Percentiles rank a stretch among this genome's conserved stretches.
Conservation (phyloP, 2,888 invertebrate genomes). For the Incurvaria masculella region DNA sequence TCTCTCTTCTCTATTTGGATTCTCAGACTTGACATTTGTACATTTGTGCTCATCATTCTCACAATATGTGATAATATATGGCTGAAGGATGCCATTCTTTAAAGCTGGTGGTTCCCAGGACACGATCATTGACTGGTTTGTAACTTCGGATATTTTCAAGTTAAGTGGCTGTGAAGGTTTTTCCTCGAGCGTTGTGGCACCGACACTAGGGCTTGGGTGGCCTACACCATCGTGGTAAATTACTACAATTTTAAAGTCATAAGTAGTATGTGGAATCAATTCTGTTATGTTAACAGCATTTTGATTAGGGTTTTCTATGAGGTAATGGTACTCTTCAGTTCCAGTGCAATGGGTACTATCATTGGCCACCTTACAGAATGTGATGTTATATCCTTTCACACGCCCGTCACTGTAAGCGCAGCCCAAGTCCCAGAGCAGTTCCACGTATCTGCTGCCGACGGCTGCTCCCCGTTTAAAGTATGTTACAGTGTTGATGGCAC, state of each 20-base stretch:
- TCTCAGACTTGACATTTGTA: conserved; percentile 21
- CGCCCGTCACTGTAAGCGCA: conserved; percentile 70
- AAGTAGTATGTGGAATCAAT: conserved; percentile 72
- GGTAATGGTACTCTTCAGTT: conserved; percentile 31
- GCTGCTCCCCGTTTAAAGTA: conserved; percentile 46
- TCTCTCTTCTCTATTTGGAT: conserved; percentile 21
- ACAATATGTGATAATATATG: conserved; percentile 61
- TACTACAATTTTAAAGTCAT: conserved; percentile 67
- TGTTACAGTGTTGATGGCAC: conserved; percentile 54
- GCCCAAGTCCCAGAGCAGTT: conserved; percentile 72
- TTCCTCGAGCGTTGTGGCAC: conserved; percentile 68
- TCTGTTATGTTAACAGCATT: conserved; percentile 56
- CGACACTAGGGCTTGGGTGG: conserved; percentile 56
- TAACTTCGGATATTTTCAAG: conserved; percentile 55
- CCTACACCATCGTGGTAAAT: conserved; percentile 53
- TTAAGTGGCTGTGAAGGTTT: conserved; percentile 59
- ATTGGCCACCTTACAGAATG: conserved; percentile 65
- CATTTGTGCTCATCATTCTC: conserved; percentile 25
- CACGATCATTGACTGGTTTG: conserved; percentile 60
- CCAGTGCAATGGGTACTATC: conserved; percentile 56
- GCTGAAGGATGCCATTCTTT: conserved; percentile 70
- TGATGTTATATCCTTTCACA: conserved; percentile 70
- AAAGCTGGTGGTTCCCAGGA: conserved; percentile 67
- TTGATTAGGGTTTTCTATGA: conserved; percentile 43
- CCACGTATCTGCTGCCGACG: conserved; percentile 49